These are phyloP conservation scores for Macropis europaea DNA, from an alignment of 2,888 invertebrate species.

Conservation along the genomic window DNA sequence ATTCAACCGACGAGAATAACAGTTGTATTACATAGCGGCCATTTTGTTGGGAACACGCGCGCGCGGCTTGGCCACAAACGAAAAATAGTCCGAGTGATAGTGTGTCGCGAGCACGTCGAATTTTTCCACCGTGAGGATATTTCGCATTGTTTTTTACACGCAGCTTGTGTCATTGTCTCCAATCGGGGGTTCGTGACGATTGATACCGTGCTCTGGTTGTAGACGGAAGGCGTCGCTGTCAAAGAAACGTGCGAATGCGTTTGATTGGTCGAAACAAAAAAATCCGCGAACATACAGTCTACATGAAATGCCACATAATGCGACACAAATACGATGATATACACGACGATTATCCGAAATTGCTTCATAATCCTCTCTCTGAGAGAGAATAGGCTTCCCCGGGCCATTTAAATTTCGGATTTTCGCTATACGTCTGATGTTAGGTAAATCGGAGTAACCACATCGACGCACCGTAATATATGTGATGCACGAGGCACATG, in stretches of 20 bases:
- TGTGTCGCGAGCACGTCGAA: slow-evolving; percentile 26
- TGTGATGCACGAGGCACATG: too few relatives aligned
- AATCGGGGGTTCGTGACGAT: background rate
- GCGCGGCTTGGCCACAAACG: slow-evolving; percentile 51
- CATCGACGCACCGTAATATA: slow-evolving; percentile 20
- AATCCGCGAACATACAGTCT: slow-evolving; percentile 66
- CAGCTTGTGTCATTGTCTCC: background rate
- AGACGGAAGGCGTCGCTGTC: slow-evolving; percentile 43
- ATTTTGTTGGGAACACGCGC: slow-evolving; percentile 52
- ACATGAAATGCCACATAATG: slow-evolving; percentile 46
- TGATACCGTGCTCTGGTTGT: slow-evolving; percentile 1
- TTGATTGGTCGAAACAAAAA: slow-evolving; percentile 70
- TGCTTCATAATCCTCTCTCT: background rate
- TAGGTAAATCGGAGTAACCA: slow-evolving; percentile 22
- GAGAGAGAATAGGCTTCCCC: background rate
- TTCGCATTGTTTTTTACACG: background rate
- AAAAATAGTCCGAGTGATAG: slow-evolving; percentile 43
- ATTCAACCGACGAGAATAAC: slow-evolving; percentile 3
- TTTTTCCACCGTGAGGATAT: slow-evolving; percentile 22
- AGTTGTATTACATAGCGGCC: slow-evolving; percentile 32
- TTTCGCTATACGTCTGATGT: background rate
- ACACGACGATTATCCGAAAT: background rate
- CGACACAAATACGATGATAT: slow-evolving; percentile 24
- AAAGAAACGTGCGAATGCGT: slow-evolving; percentile 44
- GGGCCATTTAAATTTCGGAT: background rate